These are phyloP conservation scores for Agrypnia vestita DNA, from an alignment of 1,140 invertebrate species.

Conservation along the genomic window DNA sequence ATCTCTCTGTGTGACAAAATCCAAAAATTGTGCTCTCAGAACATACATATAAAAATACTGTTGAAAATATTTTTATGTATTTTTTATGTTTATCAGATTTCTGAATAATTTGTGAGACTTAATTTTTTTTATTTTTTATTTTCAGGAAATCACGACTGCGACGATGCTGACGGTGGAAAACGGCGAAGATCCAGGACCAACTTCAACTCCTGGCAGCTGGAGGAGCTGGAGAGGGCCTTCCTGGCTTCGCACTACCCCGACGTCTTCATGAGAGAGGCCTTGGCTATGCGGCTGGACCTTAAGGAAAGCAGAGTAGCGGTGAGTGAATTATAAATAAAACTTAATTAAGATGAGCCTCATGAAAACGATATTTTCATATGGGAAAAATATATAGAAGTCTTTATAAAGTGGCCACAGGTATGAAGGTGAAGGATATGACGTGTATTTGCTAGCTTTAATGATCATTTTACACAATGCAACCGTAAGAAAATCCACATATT, in stretches of 20 bases:
- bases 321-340: constrained; percentile 77
- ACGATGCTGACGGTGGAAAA: constrained; percentile 83
- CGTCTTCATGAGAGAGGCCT: constrained; percentile 97
- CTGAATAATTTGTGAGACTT: not conserved
- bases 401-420: too few relatives aligned
- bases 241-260: constrained; percentile 98
- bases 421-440: too few relatives aligned
- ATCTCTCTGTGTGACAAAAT: too few relatives aligned
- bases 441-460: too few relatives aligned
- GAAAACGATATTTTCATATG: too few relatives aligned
- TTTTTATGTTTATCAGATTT: not conserved
- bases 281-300: constrained; percentile 95
- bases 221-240: constrained; percentile 98
- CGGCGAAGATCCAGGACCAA: constrained; percentile 95
- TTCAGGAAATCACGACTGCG: constrained; percentile 74
- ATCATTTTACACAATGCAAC: too few relatives aligned
- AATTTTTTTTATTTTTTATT: not conserved
- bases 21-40: too few relatives aligned
- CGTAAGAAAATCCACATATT: too few relatives aligned
- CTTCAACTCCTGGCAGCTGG: constrained; percentile 99
- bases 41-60: too few relatives aligned
- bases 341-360: too few relatives aligned
- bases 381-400: too few relatives aligned
- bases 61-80: not conserved
- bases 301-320: constrained; percentile 99